A percentile compares a stretch with the other conserved stretches of the same genome.
phyloP scores from a whole-genome alignment of 2,113 vertebrate genomes.

The Rhombomys opimus region DNA sequence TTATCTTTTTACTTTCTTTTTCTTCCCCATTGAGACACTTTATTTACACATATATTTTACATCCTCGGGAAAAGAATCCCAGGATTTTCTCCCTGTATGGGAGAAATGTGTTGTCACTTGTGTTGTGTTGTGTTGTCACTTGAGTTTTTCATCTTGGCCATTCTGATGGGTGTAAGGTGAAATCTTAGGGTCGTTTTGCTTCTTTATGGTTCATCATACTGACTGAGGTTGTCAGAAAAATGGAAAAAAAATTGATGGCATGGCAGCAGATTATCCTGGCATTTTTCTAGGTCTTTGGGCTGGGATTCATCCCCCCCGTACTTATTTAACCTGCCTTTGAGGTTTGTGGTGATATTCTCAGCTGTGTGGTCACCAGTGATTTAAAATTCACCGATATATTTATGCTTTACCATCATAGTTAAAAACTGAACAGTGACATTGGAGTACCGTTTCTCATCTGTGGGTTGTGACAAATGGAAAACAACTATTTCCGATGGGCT shows the following conservation, averaged over 20 bases:
- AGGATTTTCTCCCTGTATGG: neutral
- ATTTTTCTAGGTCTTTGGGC: neutral
- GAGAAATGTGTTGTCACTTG: too few species aligned
- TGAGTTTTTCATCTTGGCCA: too few species aligned
- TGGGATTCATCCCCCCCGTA: neutral
- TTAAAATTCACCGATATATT: neutral
- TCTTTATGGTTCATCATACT: neutral
- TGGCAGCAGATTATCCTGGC: neutral
- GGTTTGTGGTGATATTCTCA: neutral
- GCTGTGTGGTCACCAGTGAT: neutral
- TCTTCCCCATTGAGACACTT: too few species aligned
- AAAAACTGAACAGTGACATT: too few species aligned
- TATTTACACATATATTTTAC: neutral
- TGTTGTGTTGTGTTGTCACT: too few species aligned
- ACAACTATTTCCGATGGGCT: neutral
- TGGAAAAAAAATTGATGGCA: neutral
- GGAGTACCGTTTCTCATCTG: neutral
- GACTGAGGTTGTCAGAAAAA: neutral
- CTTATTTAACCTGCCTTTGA: neutral
- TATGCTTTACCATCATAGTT: neutral
- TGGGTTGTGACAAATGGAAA: neutral
- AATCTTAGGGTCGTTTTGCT: too few species aligned
- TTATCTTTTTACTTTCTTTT: constrained; percentile 1
- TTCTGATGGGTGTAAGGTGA: too few species aligned
- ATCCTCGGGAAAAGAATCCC: neutral